phyloP scores from a whole-genome alignment of 2,888 invertebrate genomes.

The Neoaliturus tenellus region DNA sequence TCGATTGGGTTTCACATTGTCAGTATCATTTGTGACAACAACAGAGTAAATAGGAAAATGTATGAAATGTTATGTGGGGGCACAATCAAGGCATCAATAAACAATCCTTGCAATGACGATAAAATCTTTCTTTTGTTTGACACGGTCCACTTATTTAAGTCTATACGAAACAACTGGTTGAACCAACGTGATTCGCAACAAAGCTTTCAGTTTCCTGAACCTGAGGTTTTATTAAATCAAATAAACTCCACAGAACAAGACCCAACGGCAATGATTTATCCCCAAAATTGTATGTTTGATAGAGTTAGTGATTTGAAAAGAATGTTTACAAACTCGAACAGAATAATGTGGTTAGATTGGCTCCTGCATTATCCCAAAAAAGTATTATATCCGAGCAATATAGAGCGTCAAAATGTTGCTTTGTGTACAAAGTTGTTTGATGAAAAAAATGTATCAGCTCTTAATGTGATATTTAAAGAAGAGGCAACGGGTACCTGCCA shows the following conservation, averaged over 20 bases:
- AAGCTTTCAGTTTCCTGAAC: slow-evolving; percentile 34
- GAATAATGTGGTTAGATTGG: slow-evolving; percentile 14
- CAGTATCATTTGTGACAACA: slow-evolving; percentile 39
- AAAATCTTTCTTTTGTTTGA: slow-evolving; percentile 41
- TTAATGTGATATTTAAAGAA: slow-evolving; percentile 19
- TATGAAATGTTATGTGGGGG: slow-evolving; percentile 45
- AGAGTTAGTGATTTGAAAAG: slow-evolving; percentile 20
- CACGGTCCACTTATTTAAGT: slow-evolving; percentile 41
- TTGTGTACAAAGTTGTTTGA: slow-evolving; percentile 30
- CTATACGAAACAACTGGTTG: slow-evolving; percentile 46
- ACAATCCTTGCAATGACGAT: slow-evolving; percentile 17
- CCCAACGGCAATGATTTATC: slow-evolving; percentile 26
- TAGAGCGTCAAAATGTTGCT: slow-evolving; percentile 42
- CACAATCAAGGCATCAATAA: neutral
- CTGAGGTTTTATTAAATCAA: slow-evolving; percentile 28
- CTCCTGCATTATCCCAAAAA: slow-evolving; percentile 38
- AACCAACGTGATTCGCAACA: slow-evolving; percentile 43
- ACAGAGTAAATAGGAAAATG: slow-evolving; percentile 48
- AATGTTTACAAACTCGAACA: slow-evolving; percentile 32
- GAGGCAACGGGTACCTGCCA: slow-evolving; percentile 5
- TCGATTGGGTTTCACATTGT: slow-evolving; percentile 23
- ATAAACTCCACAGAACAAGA: slow-evolving; percentile 12
- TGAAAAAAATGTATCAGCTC: slow-evolving; percentile 36
- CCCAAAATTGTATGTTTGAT: slow-evolving; percentile 35
- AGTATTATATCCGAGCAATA: slow-evolving; percentile 15